phyloP scores from a whole-genome alignment of 2,113 vertebrate genomes.

The Sorex fumeus region DNA sequence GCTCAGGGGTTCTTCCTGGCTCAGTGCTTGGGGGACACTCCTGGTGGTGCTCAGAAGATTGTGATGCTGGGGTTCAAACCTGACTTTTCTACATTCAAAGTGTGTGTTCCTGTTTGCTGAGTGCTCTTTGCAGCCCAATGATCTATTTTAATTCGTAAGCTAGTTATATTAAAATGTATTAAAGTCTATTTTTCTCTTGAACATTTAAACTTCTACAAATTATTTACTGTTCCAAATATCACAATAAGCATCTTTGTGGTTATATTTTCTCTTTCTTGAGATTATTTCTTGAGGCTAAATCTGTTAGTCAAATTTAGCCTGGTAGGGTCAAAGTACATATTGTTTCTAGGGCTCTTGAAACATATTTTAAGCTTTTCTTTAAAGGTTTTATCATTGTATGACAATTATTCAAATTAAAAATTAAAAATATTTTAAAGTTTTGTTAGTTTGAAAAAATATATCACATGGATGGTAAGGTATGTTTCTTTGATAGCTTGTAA shows the following conservation, averaged over 20 bases:
- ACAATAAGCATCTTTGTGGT: not conserved
- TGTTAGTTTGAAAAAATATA: not conserved
- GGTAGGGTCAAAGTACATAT: not conserved
- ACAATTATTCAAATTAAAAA: not conserved
- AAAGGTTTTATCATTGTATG: not conserved
- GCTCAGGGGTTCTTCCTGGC: no score
- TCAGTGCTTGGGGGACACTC: no score
- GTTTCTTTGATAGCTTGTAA: conserved; percentile 16
- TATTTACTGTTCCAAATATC: conserved; percentile 10
- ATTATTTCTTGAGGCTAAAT: conserved; percentile 60
- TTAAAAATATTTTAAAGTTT: conserved; percentile 55
- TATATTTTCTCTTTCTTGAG: conserved; percentile 27
- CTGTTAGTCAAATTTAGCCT: not conserved
- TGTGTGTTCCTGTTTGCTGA: no score
- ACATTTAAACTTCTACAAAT: not conserved
- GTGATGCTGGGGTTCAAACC: no score
- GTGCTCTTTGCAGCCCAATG: not conserved
- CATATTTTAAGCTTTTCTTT: conserved; percentile 14
- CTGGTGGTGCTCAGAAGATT: no score
- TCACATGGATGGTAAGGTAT: not conserved
- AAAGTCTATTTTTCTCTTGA: conserved; percentile 30
- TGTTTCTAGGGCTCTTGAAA: conserved; percentile 64
- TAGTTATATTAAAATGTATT: not conserved
- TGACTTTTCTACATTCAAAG: no score
- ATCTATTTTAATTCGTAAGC: conserved; percentile 37